Percentiles rank a stretch among this genome's conserved stretches.
Evolutionary conservation across 2,888 invertebrate species (phyloP).

Genomic region (Minunthozetes semirufus): DNA sequence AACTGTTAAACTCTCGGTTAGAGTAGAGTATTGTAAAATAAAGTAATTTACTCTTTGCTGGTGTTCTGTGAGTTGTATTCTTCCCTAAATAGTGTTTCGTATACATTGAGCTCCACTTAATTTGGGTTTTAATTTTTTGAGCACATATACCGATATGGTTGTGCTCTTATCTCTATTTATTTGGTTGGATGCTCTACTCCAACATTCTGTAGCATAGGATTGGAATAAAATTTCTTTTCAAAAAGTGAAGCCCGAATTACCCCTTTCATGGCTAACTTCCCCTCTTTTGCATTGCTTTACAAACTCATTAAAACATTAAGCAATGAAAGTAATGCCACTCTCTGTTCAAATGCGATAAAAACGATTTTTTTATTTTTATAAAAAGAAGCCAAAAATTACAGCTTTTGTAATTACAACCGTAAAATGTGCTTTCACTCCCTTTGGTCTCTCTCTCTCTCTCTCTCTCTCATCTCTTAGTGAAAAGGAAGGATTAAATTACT

Average conservation of each 20-base stretch:
- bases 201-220: not conserved
- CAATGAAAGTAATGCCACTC: conserved; percentile 17
- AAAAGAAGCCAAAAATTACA: conserved; percentile 35
- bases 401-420: conserved; percentile 36
- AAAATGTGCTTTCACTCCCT: conserved; percentile 29
- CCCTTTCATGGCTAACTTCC: conserved; percentile 24
- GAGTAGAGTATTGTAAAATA: conserved; percentile 2
- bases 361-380: conserved; percentile 33
- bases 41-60: conserved; percentile 6
- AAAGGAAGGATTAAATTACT: conserved; percentile 38
- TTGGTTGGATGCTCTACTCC: conserved; percentile 19
- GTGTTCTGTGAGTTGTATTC: not conserved
- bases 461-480: not conserved
- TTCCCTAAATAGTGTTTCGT: not conserved
- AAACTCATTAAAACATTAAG: conserved; percentile 37
- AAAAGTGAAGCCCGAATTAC: conserved; percentile 14
- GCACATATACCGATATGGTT: conserved; percentile 19
- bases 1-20: not conserved
- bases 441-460: conserved; percentile 20
- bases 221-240: not conserved
- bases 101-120: conserved; percentile 19
- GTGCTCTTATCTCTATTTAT: conserved; percentile 29
- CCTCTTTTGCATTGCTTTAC: conserved; percentile 34
- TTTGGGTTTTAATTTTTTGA: conserved; percentile 29
- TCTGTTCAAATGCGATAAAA: conserved; percentile 36